These are phyloP conservation scores for Microctonus aethiopoides DNA, from an alignment of 2,888 invertebrate genomes.

Conservation along the genomic window DNA sequence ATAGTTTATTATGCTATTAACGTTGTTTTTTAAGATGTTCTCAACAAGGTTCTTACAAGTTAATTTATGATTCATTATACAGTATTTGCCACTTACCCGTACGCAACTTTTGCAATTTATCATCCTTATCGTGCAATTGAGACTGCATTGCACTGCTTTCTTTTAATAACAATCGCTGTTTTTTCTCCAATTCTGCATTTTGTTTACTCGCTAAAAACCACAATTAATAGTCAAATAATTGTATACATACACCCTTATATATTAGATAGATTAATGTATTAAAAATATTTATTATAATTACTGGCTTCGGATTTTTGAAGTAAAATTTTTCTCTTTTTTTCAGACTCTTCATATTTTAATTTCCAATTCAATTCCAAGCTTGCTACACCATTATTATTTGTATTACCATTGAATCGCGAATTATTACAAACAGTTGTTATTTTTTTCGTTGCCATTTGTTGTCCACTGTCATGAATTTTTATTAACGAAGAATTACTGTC, in stretches of 20 bases:
- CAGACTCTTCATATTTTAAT: constrained; percentile 77
- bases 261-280: neutral
- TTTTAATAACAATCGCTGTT: constrained; percentile 72
- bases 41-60: neutral
- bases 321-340: constrained; percentile 75
- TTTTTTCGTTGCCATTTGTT: constrained; percentile 17
- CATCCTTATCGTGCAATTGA: constrained; percentile 74
- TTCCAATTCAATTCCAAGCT: constrained; percentile 70
- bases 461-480: constrained; percentile 18
- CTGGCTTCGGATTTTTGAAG: constrained; percentile 79
- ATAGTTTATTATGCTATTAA: constrained; percentile 5
- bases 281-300: constrained; percentile 65
- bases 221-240: too few species aligned
- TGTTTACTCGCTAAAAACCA: constrained; percentile 66
- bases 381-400: constrained; percentile 40
- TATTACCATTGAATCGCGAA: constrained; percentile 52
- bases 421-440: constrained; percentile 21
- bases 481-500: constrained; percentile 30
- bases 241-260: neutral
- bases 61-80: neutral
- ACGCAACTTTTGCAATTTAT: constrained; percentile 71
- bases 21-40: neutral
- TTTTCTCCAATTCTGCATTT: constrained; percentile 73
- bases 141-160: constrained; percentile 73
- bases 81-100: constrained; percentile 57